phyloP scores from a whole-genome alignment of 2,888 invertebrate species.

The Leucoma salicis region DNA sequence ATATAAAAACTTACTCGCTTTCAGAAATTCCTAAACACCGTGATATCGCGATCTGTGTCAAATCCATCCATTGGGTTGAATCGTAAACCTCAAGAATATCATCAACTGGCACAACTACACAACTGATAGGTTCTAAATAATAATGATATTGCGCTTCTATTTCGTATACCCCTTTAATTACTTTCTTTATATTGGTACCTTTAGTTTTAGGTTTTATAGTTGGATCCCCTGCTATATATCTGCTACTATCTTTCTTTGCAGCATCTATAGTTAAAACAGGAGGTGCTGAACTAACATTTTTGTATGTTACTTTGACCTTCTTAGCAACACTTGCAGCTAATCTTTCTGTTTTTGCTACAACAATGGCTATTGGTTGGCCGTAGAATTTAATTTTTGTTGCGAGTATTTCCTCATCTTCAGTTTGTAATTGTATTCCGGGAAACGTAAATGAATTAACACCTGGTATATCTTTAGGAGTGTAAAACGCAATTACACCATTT shows the following conservation, averaged over 20 bases:
- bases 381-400: constrained; percentile 82
- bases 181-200: constrained; percentile 58
- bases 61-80: constrained; percentile 85
- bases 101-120: constrained; percentile 86
- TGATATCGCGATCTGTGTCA: constrained; percentile 81
- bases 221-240: constrained; percentile 41
- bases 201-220: constrained; percentile 49
- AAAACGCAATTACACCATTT: constrained; percentile 84
- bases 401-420: constrained; percentile 74
- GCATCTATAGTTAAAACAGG: constrained; percentile 64
- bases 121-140: constrained; percentile 86
- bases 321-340: constrained; percentile 81
- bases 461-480: constrained; percentile 86
- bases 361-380: constrained; percentile 86
- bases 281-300: constrained; percentile 45
- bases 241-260: constrained; percentile 67
- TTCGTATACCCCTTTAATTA: constrained; percentile 82
- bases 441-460: constrained; percentile 83
- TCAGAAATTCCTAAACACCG: constrained; percentile 77
- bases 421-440: constrained; percentile 53
- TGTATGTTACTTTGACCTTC: constrained; percentile 82
- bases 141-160: constrained; percentile 88
- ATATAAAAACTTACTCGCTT: constrained; percentile 81
- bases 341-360: constrained; percentile 83
- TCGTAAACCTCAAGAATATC: constrained; percentile 85